A percentile compares a stretch with the other conserved stretches of the same genome.
Conservation (phyloP, 2,888 invertebrate genomes). For the Synanthedon formicaeformis region DNA sequence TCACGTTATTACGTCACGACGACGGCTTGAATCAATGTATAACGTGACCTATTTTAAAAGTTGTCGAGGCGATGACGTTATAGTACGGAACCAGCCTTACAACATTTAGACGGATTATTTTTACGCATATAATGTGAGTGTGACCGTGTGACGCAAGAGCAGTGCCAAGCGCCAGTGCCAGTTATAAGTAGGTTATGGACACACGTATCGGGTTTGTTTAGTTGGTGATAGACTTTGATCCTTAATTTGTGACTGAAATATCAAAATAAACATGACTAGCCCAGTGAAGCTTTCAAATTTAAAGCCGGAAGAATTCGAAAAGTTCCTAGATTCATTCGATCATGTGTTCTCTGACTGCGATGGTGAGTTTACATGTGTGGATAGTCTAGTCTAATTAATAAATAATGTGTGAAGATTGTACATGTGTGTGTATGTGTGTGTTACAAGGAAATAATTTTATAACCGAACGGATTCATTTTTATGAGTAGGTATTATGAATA, state of each 20-base stretch:
- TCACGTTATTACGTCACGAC: no score
- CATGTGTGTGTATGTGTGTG: no score
- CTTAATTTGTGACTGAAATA: constrained; percentile 9
- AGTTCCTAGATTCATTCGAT: constrained; percentile 75
- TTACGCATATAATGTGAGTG: neutral
- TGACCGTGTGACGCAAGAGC: neutral
- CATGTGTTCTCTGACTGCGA: constrained; percentile 83
- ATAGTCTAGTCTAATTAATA: neutral
- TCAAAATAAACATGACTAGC: constrained; percentile 16
- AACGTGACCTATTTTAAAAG: no score
- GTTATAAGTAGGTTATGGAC: constrained; percentile 28
- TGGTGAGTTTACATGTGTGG: constrained; percentile 57
- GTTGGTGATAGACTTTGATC: constrained; percentile 7
- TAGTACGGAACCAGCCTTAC: no score
- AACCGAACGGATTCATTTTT: no score
- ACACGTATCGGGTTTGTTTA: constrained; percentile 29
- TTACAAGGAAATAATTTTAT: no score
- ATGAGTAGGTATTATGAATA: no score
- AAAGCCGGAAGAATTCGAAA: constrained; percentile 48
- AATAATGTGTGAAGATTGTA: neutral
- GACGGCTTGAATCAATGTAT: no score
- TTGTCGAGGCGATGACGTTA: no score
- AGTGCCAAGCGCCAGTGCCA: constrained; percentile 26
- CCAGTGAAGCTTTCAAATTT: constrained; percentile 53
- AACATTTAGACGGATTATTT: neutral